Evolutionary conservation across 35 echinoderm and acorn worm genomes (phyloP).

Genomic region (Patiria miniata): DNA sequence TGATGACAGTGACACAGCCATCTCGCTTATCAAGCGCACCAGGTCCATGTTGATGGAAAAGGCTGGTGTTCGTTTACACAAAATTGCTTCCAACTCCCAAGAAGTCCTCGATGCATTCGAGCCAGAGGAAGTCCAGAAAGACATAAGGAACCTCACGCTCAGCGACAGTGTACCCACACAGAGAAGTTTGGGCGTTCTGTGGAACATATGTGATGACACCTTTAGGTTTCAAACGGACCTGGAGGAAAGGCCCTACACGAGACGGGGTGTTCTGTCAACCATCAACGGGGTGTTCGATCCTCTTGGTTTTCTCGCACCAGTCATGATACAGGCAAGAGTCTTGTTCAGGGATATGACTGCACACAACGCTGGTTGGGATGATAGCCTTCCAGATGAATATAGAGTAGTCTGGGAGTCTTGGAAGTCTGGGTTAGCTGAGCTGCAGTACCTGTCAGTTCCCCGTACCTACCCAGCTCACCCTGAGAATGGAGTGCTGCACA

Average conservation of each 20-base stretch:
- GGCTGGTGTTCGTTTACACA: slow-evolving; percentile 30
- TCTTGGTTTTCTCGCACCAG: slow-evolving; percentile 31
- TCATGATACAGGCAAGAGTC: not conserved
- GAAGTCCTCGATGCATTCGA: slow-evolving; percentile 24
- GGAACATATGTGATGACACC: not conserved
- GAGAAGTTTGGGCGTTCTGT: slow-evolving; percentile 20
- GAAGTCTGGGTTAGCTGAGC: too few relatives aligned
- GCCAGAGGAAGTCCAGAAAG: slow-evolving; percentile 35
- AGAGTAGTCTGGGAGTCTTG: too few relatives aligned
- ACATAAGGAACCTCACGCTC: not conserved
- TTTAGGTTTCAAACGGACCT: not conserved
- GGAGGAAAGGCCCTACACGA: slow-evolving; percentile 40
- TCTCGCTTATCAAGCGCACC: slow-evolving; percentile 16
- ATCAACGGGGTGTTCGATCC: slow-evolving; percentile 60
- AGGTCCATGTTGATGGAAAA: not conserved
- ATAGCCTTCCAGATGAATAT: slow-evolving; percentile 43
- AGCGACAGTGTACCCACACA: not conserved
- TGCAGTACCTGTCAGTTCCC: too few relatives aligned
- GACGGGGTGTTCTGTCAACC: slow-evolving; percentile 52
- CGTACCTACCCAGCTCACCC: too few relatives aligned
- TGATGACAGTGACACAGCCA: not conserved
- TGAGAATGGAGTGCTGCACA: too few relatives aligned
- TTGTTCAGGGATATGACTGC: slow-evolving; percentile 35
- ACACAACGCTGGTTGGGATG: slow-evolving; percentile 11
- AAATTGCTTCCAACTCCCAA: slow-evolving; percentile 40